Evolutionary conservation across 2,797 vertebrate species (phyloP).

Genomic region (Natrix natrix): DNA sequence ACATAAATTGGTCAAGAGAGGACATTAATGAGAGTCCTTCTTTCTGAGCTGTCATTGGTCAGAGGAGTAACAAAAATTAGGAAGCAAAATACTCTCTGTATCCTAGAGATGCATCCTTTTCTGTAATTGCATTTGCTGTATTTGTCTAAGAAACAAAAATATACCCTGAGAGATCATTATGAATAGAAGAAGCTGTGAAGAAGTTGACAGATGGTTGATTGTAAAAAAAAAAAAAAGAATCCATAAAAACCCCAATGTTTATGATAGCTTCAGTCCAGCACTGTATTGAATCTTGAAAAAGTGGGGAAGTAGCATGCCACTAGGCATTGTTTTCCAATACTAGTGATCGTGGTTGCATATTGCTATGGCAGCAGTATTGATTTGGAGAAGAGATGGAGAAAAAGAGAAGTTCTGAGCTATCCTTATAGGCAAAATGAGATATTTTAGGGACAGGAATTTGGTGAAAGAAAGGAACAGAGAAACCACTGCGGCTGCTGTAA

Average conservation of each 20-base stretch:
- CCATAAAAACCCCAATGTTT: not conserved
- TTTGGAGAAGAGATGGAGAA: not conserved
- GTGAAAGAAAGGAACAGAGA: not conserved
- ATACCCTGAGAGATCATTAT: not conserved
- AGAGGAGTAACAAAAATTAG: not conserved
- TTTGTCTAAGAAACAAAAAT: not conserved
- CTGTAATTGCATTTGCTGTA: not conserved
- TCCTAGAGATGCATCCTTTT: not conserved
- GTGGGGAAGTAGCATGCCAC: not conserved
- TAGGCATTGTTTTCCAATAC: not conserved
- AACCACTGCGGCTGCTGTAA: not conserved
- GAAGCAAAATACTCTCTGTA: not conserved
- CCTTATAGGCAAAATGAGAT: not conserved
- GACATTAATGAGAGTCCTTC: not conserved
- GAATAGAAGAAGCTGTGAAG: not conserved
- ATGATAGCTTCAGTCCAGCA: not conserved
- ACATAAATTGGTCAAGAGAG: not conserved
- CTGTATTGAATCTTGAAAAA: not conserved
- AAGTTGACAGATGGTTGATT: not conserved
- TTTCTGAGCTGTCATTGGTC: not conserved
- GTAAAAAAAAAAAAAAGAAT: not conserved
- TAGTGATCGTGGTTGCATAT: not conserved
- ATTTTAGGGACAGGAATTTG: not conserved
- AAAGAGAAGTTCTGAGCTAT: not conserved
- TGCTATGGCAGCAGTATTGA: not conserved